Conservation (phyloP, 2,113 vertebrate genomes). For the Panurus biarmicus region DNA sequence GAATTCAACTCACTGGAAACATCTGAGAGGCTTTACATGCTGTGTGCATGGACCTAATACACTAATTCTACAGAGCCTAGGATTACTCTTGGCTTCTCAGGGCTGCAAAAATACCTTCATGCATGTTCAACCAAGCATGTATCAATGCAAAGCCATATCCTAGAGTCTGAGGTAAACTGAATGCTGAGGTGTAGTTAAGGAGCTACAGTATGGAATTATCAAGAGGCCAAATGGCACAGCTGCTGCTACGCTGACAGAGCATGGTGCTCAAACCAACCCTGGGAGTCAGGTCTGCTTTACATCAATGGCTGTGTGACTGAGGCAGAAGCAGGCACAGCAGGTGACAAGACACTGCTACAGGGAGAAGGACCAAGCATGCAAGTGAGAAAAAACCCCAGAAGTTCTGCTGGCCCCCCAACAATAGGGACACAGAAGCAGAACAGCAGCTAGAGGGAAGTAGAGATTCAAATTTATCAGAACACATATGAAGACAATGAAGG, state of each 20-base stretch:
- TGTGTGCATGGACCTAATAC: not conserved
- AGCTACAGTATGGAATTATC: not conserved
- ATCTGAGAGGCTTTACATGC: not conserved
- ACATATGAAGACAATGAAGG: not conserved
- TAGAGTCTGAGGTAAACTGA: not conserved
- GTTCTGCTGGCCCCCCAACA: not conserved
- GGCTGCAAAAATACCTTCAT: not conserved
- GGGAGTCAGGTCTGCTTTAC: not conserved
- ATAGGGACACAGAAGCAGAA: not conserved
- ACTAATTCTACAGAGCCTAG: not conserved
- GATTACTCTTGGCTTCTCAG: not conserved
- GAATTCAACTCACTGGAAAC: not conserved
- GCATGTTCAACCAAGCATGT: not conserved
- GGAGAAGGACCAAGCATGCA: not conserved
- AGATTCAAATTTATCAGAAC: slow-evolving; percentile 27
- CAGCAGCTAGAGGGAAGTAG: slow-evolving; percentile 55
- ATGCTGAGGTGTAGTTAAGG: not conserved
- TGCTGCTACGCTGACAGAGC: not conserved
- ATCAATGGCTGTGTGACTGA: not conserved
- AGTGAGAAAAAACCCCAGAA: not conserved
- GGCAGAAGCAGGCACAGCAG: not conserved
- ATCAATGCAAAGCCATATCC: not conserved
- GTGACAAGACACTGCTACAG: not conserved
- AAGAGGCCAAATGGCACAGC: not conserved
- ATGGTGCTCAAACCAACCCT: not conserved